Evolutionary conservation across 1,140 invertebrate genomes (phyloP).

Genomic region (Lethocerus indicus): DNA sequence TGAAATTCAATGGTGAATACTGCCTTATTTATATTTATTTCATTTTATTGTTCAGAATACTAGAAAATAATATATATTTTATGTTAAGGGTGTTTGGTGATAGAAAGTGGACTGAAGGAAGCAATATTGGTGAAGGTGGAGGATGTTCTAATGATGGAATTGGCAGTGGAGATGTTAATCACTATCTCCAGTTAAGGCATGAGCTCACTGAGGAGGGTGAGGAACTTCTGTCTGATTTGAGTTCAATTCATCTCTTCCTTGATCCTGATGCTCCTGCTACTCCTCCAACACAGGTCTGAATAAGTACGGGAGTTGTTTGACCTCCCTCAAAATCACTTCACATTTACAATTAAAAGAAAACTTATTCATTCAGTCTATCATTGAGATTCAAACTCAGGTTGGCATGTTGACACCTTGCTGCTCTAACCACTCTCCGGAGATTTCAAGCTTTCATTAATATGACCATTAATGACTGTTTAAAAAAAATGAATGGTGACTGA

Average conservation of each 20-base stretch:
- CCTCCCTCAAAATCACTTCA: no score
- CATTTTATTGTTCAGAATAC: background rate
- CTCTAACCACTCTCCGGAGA: no score
- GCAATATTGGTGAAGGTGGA: background rate
- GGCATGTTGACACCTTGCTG: no score
- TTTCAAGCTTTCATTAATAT: no score
- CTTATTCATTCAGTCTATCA: no score
- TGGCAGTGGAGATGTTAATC: constrained; percentile 8
- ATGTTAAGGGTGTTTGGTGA: background rate
- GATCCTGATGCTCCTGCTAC: no score
- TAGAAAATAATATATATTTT: background rate
- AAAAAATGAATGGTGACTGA: no score
- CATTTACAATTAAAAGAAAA: no score
- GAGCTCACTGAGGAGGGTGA: constrained; percentile 18
- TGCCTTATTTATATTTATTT: background rate
- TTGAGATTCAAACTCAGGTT: no score
- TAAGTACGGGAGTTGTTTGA: no score
- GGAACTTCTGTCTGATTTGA: constrained; percentile 18
- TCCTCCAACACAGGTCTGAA: no score
- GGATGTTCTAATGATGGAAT: background rate
- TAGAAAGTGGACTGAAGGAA: background rate
- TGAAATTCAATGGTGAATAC: background rate
- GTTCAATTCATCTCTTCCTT: constrained; percentile 16
- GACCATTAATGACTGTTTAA: no score
- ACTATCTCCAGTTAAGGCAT: constrained; percentile 14